Evolutionary conservation across 92 coral and sea anemone genomes (phyloP).

Genomic region (Porites rus): DNA sequence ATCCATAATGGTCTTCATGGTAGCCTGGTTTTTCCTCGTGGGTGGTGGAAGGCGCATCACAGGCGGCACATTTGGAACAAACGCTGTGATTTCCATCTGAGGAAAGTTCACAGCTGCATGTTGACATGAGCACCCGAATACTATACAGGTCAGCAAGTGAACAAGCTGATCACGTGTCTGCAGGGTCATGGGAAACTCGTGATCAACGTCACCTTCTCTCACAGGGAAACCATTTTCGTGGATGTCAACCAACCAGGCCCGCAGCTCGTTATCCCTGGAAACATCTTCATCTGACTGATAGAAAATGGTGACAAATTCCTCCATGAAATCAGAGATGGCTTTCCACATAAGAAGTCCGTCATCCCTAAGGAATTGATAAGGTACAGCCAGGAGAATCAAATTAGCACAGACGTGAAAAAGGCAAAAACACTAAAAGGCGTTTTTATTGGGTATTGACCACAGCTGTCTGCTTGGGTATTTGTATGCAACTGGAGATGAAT

Average conservation of each 20-base stretch:
- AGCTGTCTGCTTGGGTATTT: too few species aligned
- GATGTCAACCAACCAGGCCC: slow-evolving; percentile 73
- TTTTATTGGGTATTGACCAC: too few species aligned
- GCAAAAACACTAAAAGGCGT: too few species aligned
- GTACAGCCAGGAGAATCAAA: too few species aligned
- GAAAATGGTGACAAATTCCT: slow-evolving; percentile 59
- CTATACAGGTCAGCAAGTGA: slow-evolving; percentile 69
- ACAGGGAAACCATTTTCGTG: slow-evolving; percentile 80
- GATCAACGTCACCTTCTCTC: slow-evolving; percentile 70
- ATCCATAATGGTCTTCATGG: slow-evolving; percentile 66
- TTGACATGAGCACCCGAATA: slow-evolving; percentile 87
- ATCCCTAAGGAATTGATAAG: slow-evolving; percentile 53
- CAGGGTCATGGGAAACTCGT: slow-evolving; percentile 68
- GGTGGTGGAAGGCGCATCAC: slow-evolving; percentile 91
- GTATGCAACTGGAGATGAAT: too few species aligned
- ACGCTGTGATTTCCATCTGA: slow-evolving; percentile 78
- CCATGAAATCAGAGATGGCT: slow-evolving; percentile 71
- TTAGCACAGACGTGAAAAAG: too few species aligned
- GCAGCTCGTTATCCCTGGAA: slow-evolving; percentile 74
- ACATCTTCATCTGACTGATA: slow-evolving; percentile 76
- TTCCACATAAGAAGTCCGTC: slow-evolving; percentile 83
- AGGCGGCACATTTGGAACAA: slow-evolving; percentile 87
- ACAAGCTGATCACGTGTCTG: slow-evolving; percentile 80
- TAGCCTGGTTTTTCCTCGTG: slow-evolving; percentile 69
- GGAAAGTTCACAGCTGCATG: slow-evolving; percentile 92